Base-by-base conservation (phyloP, 2,113 vertebrate genomes). In the Tichodroma muraria region DNA sequence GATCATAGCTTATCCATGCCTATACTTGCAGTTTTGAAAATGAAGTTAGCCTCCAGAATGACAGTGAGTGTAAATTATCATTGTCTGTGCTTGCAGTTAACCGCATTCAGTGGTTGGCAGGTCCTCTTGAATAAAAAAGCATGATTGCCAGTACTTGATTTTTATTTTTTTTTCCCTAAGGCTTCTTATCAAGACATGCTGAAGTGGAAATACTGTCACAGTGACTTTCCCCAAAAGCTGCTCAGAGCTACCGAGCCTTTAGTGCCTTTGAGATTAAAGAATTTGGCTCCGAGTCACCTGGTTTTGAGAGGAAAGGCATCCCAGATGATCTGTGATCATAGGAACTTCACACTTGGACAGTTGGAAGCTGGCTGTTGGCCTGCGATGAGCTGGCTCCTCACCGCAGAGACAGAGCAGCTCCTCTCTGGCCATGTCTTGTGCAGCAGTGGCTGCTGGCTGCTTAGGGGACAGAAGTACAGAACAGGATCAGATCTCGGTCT, bases 291-390 rank as follows among this genome's bases (percentile, higher is more conserved):
- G 2, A 87, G 87, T 93, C 93, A 94, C 94, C 93, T 93, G 88
- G 61, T 90, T 83, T 94, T 90, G 88, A 78, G 82, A 95, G 90
- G 88, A 95, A 92, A 95, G 90, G 93, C 82, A 96, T 91, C 72
- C 56, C 72, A 94, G 90, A 91, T 96, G 92, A 96, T 92, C 79
- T 97, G 85, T 94, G 94, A 88, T 95, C 85, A 87, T 49, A 89
- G 95, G 94, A 95, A 92, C 96, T 96, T 97, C 92, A 86, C 94
- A 95, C 92, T 90, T 64, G 80, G 88, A 78, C 85, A 91, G 88
- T 93, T 96, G 91, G 85, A 88, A 94, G 87, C 85, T 95, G 95
- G 82, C 91, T 80, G 49, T 49, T 76, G 87, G 95, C 91, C 91
- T 93, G 79, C 0, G 0, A 70, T 85, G 83, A 90, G 78, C 77